These are phyloP conservation scores for Halcyon senegalensis DNA, from an alignment of 2,113 vertebrate species.

Conservation along the genomic window DNA sequence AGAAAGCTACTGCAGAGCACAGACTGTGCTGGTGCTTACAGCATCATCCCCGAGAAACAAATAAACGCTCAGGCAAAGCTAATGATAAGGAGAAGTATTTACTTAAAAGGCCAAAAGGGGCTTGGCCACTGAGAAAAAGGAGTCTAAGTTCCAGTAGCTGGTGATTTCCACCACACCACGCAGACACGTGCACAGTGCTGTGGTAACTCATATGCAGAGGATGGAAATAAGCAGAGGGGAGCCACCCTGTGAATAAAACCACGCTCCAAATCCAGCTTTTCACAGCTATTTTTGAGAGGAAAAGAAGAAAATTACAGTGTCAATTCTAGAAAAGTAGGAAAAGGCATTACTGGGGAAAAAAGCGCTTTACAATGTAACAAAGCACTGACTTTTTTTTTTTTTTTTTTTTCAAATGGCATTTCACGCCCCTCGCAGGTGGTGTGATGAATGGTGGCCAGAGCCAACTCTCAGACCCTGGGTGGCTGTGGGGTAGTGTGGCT, in stretches of 20 bases:
- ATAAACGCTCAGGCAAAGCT: background rate
- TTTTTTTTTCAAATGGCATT: background rate
- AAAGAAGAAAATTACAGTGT: background rate
- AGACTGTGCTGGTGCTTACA: background rate
- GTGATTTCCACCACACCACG: background rate
- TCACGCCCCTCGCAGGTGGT: background rate
- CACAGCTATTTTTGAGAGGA: background rate
- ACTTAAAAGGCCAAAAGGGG: background rate
- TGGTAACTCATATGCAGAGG: background rate
- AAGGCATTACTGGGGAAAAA: background rate
- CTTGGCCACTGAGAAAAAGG: background rate
- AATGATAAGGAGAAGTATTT: background rate
- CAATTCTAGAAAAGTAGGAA: background rate
- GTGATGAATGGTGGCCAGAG: background rate
- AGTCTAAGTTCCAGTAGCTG: background rate
- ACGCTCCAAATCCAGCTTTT: background rate
- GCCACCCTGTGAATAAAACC: background rate
- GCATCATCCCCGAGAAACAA: background rate
- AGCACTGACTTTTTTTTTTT: background rate
- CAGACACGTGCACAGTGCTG: background rate
- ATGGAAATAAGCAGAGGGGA: background rate
- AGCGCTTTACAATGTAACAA: background rate
- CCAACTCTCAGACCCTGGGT: rapidly evolving
- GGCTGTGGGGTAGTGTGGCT: background rate
- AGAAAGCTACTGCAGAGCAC: background rate